Evolutionary conservation across 2,888 invertebrate genomes (phyloP).

Genomic region (Leptinotarsa haldemani): DNA sequence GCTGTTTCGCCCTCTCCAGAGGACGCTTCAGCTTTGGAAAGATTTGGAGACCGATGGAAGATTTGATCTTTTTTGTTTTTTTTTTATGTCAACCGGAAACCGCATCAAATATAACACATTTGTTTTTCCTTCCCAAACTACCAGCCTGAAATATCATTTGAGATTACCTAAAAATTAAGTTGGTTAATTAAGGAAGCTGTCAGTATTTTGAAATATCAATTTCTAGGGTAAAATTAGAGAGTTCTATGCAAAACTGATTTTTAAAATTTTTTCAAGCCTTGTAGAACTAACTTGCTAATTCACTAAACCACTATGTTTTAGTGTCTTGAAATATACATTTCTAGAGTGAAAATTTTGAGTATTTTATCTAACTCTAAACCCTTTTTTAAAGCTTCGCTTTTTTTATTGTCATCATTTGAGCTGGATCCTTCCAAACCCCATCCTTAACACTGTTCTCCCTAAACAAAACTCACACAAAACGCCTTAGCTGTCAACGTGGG

Average conservation of each 20-base stretch:
- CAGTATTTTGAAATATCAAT: too few relatives aligned
- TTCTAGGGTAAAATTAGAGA: too few relatives aligned
- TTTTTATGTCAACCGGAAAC: not conserved
- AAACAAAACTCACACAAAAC: conserved; percentile 22
- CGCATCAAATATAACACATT: conserved; percentile 58
- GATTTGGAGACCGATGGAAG: conserved; percentile 64
- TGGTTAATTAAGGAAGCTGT: too few relatives aligned
- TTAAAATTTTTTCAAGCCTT: too few relatives aligned
- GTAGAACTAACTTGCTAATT: too few relatives aligned
- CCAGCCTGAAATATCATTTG: not conserved
- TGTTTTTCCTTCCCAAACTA: conserved; percentile 37
- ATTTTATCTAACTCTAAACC: too few relatives aligned
- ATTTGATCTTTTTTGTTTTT: conserved; percentile 47
- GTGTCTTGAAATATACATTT: too few relatives aligned
- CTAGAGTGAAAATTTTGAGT: too few relatives aligned
- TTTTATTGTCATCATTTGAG: conserved; percentile 6
- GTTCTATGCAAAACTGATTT: too few relatives aligned
- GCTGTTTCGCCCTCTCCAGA: conserved; percentile 57
- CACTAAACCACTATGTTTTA: too few relatives aligned
- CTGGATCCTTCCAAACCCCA: conserved; percentile 23
- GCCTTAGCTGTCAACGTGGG: conserved; percentile 34
- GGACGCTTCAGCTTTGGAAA: conserved; percentile 41
- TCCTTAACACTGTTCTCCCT: conserved; percentile 20
- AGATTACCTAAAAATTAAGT: not conserved
- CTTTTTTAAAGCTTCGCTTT: not conserved